Evolutionary conservation across 23 tunicate species (phyloP).

Genomic region (Pegea sp.): DNA sequence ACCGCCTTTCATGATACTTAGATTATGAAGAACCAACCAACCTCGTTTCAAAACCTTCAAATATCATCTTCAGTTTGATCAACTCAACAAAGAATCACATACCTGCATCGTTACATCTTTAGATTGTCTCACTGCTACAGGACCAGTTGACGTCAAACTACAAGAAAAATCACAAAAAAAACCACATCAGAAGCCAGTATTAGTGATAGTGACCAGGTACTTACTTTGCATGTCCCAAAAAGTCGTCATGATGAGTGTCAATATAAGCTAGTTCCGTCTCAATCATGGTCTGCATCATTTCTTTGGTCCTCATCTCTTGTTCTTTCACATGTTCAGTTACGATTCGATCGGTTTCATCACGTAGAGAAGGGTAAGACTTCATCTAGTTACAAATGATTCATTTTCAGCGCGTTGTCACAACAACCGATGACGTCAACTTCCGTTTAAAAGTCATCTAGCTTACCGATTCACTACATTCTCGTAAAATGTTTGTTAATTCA

Average conservation of each 20-base stretch:
- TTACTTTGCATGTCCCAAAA: conserved; percentile 21
- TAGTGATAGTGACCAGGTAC: no score
- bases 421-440: no score
- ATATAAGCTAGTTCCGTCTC: conserved; percentile 66
- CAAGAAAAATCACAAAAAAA: no score
- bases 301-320: conserved; percentile 42
- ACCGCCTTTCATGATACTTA: conserved; percentile 74
- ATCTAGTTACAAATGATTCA: no score
- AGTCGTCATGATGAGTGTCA: conserved; percentile 26
- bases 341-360: conserved; percentile 89
- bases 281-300: conserved; percentile 24
- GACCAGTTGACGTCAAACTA: no score
- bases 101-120: no score
- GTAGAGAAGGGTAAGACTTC: conserved; percentile 60
- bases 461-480: conserved; percentile 77
- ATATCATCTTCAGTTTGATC: no score
- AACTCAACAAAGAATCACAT: no score
- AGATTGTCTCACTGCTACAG: no score
- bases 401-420: no score
- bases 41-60: conserved; percentile 66
- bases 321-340: conserved; percentile 68
- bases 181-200: no score
- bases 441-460: background rate
- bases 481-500: conserved; percentile 50
- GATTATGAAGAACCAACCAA: conserved; percentile 81